phyloP scores from a whole-genome alignment of 2,113 vertebrate genomes.

The Macrotis lagotis region DNA sequence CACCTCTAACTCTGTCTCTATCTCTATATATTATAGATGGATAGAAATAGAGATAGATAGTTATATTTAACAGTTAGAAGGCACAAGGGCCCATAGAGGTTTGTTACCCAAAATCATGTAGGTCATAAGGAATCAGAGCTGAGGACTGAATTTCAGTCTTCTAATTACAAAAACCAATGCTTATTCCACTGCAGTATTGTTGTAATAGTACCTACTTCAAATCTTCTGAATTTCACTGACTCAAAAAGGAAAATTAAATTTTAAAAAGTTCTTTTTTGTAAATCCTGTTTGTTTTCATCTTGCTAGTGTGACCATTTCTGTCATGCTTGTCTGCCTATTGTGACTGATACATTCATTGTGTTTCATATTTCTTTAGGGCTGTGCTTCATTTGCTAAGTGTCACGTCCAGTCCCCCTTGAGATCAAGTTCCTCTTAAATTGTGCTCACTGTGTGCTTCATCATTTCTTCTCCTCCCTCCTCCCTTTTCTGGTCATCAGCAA shows the following conservation, averaged over 20 bases:
- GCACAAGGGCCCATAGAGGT: background rate
- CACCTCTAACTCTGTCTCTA: no score
- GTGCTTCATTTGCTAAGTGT: constrained; percentile 60
- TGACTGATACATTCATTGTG: constrained; percentile 49
- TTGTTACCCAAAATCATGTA: background rate
- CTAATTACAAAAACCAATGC: background rate
- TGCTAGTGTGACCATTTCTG: background rate
- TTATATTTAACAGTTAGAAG: background rate
- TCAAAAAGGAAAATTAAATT: background rate
- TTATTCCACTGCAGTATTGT: background rate
- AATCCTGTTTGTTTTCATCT: constrained; percentile 23
- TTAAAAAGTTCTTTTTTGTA: constrained; percentile 10
- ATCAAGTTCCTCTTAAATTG: constrained; percentile 26
- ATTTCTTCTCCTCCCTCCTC: constrained; percentile 14
- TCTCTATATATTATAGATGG: no score
- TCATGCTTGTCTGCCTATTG: constrained; percentile 30
- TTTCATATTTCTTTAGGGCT: constrained; percentile 63
- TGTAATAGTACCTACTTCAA: background rate
- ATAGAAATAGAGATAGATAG: no score
- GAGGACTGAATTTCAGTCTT: background rate
- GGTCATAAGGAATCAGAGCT: background rate
- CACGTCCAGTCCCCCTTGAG: constrained; percentile 12
- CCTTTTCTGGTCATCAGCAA: constrained; percentile 43
- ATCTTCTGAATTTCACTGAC: background rate
- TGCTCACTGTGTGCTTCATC: constrained; percentile 16